Base-by-base conservation (phyloP, 2,888 invertebrate genomes). In the Cylloceria caligata region DNA sequence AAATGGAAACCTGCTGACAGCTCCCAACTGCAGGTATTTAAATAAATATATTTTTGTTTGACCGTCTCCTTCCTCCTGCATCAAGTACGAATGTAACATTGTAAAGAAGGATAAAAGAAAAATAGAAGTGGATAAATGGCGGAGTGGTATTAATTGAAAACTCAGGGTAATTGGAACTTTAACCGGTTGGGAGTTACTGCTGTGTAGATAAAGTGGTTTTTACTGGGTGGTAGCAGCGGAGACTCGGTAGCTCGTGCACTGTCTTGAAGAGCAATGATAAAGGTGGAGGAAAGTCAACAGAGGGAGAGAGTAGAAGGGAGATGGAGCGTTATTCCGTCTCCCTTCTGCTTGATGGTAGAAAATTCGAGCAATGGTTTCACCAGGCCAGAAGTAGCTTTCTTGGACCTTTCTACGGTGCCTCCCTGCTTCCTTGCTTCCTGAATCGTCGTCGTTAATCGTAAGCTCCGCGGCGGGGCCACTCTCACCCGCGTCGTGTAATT, bases 1-100 rank as follows among this genome's bases (percentile, higher is more conserved):
- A 95, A 96, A 90, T 96, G 96, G 95, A 95, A 94, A 88, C 94
- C 95, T 0, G 88, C 93, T 24, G 91, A 91, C 45, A 80, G 79
- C 4, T 78, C 85, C 49, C 89, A 89, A 76, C 85, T 86, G 65
- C 62, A 74, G 79, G 72, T 72, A 83, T 45, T 19, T 16, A 27
- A 7, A 71, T 27, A 24, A 16, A 34, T 57, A 34, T 64, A 55
- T 27, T 47, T 39, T 62, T 19, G 36, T 21, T 49, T 1, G 1
- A 3, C 9, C 21, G 4, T 0, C 2, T 30, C 30, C 30, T 4
- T 30, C 3, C 30, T 30, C 5, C 30, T 30, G 5, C 49, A 52
- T 24, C 2, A 24, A 52, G 21, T 24, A 21, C 21, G 11, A 45
- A 45, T 3, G 24, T 11, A 52, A 9, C 24, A 21, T 24, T 24